Evolutionary conservation across 2,113 vertebrate species (phyloP), one percentile per base, ranked within the genome.

Genomic region (Steatornis caripensis): DNA sequence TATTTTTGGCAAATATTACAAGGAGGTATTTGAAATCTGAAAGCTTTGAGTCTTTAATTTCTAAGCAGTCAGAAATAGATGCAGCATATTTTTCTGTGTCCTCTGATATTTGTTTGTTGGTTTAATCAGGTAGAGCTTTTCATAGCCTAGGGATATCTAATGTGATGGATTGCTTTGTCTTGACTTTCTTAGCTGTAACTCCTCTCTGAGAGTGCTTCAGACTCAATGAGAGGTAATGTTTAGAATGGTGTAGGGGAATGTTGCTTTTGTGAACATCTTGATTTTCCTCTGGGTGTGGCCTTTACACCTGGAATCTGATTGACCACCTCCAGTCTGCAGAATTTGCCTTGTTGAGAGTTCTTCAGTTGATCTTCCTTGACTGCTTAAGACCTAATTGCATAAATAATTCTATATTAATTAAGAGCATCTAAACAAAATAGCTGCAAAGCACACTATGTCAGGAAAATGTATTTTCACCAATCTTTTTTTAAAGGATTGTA

Each of bases 341-440:
- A 66, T 65, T 82, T 87, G 12, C 37, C 43, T 51, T 34, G 18
- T 41, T 74, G 55, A 57, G 39, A 53, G 14, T 55, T 76, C 53
- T 75, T 82, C 23, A 34, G 13, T 76, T 91, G 46, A 11, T 34
- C 34, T 53, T 87, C 61, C 45, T 41, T 66, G 23, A 20, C 43
- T 90, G 24, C 34, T 19, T 65, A 39, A 91, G 77, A 82, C 23
- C 6, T 43, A 55, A 22, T 69, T 85, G 66, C 57, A 78, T 65
- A 84, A 55, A 11, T 96, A 72, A 85, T 96, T 87, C 81, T 75
- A n/a, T 54, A 61, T 95, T 94, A 85, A 95, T 96, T 91, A 84
- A 65, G 37, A 90, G 3, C 37, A 43, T 93, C 30, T 65, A 87
- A 75, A 91, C 6, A 14, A 74, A 88, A 51, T 6, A 72, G 46